A percentile compares a stretch with the other conserved stretches of the same genome.
Conservation (phyloP, 2,797 vertebrate genomes). For the Hybognathus amarus region DNA sequence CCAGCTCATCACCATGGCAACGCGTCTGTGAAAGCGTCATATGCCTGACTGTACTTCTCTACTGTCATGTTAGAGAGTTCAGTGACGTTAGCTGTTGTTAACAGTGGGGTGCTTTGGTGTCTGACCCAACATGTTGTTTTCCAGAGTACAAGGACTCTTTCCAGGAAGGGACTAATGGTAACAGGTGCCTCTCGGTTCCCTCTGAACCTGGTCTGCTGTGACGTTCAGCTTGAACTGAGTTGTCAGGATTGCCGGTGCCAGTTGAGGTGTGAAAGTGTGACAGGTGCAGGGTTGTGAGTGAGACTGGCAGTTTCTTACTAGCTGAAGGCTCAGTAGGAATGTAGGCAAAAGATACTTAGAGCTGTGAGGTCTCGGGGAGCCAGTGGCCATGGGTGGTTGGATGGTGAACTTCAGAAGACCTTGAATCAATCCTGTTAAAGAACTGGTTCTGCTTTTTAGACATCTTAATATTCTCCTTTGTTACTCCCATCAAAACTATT, state of each 20-base stretch:
- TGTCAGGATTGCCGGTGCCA: slow-evolving; percentile 1
- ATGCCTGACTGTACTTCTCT: neutral
- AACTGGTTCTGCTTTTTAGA: slow-evolving; percentile 15
- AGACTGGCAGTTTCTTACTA: neutral
- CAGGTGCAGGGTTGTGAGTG: neutral
- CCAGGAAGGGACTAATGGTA: neutral
- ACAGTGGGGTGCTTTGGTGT: neutral
- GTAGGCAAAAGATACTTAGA: neutral
- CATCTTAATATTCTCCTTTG: neutral
- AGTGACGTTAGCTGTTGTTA: neutral
- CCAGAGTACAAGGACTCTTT: neutral
- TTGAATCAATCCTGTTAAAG: neutral
- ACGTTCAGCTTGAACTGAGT: neutral
- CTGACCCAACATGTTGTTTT: slow-evolving; percentile 10
- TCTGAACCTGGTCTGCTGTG: neutral
- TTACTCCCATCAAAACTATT: neutral
- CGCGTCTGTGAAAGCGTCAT: no score
- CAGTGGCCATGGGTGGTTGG: neutral
- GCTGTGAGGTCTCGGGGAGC: neutral
- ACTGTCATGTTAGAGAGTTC: neutral
- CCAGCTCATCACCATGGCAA: no score
- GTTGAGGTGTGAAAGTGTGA: slow-evolving; percentile 7
- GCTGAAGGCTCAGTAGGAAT: neutral
- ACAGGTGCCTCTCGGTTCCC: neutral
- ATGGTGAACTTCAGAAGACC: neutral